Evolutionary conservation across 53 echinoderm and acorn worm genomes (phyloP).

Genomic region (Paracentrotus lividus): DNA sequence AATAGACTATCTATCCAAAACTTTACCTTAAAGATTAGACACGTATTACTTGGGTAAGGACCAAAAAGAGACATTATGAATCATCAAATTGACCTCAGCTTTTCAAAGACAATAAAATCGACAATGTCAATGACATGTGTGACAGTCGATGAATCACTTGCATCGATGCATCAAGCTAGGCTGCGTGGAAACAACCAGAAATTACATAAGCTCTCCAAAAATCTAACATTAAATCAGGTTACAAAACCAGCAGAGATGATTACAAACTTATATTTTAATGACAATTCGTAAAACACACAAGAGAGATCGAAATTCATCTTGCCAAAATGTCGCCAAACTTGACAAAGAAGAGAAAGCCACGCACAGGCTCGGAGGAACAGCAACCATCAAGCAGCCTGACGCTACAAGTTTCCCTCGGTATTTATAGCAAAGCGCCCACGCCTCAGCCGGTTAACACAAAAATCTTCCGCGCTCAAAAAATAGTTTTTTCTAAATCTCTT

Average conservation of each 20-base stretch:
- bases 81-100: no score
- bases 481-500: not conserved
- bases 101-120: no score
- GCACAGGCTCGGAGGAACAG: no score
- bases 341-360: not conserved
- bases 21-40: no score
- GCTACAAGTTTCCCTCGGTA: not conserved
- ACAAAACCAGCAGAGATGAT: conserved; percentile 20
- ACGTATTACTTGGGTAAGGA: no score
- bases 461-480: conserved; percentile 15
- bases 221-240: not conserved
- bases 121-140: no score
- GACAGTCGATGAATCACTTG: no score
- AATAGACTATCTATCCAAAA: no score
- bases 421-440: conserved; percentile 35
- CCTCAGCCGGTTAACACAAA: conserved; percentile 18
- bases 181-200: not conserved
- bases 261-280: not conserved
- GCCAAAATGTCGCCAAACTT: not conserved
- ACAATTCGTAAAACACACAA: not conserved
- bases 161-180: no score
- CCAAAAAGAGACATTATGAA: no score
- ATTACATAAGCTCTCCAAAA: no score
- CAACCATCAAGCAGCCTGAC: conserved; percentile 28
- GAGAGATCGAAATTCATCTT: conserved; percentile 17